Base-by-base conservation (phyloP, 1,140 invertebrate species). In the Saccostrea echinata region DNA sequence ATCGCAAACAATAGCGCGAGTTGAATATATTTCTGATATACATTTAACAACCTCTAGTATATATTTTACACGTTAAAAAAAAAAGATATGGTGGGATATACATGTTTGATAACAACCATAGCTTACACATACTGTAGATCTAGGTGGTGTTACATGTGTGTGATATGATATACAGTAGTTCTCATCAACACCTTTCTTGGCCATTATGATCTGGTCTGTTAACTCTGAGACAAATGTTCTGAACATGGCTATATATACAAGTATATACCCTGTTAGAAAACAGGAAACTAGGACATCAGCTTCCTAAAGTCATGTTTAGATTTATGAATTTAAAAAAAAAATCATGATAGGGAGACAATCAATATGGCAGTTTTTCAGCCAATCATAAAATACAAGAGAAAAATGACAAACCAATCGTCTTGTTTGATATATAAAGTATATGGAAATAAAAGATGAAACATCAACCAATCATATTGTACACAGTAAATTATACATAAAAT, bases 21-120 rank as follows among this genome's bases (percentile, higher is more conserved):
- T 61, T 61, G 55, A 61, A 76, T 76, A 76, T 76, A 76, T 12
- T 76, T 71, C 24, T 71, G n/a, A 71, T 76, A 76, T 27, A 76
- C 68, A 76, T 43, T 43, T 30, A 76, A 76, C 68, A 76, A 76
- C 68, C 68, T 30, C 68, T 76, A 27, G 68, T 27, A 76, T 30
- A 30, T 27, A 76, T 24, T 61, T 61, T 61, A 61, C 18, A 61
- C n/a, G 21, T n/a, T 61, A 21, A 61, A 61, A 61, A 61, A 61
- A 57, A 30, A 30, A 33, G 68, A 76, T 76, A 76, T 76, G 68
- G 68, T 76, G 68, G 68, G 68, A 33, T 76, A 68, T 68, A 76
- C 27, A 76, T 33, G 68, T 76, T 61, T 21, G 68, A 16, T 76
- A 76, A 76, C 68, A 76, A 76, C 68, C 68, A 76, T 30, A 9